phyloP scores from a whole-genome alignment of 2,888 invertebrate species.

The Octonoba sinensis region DNA sequence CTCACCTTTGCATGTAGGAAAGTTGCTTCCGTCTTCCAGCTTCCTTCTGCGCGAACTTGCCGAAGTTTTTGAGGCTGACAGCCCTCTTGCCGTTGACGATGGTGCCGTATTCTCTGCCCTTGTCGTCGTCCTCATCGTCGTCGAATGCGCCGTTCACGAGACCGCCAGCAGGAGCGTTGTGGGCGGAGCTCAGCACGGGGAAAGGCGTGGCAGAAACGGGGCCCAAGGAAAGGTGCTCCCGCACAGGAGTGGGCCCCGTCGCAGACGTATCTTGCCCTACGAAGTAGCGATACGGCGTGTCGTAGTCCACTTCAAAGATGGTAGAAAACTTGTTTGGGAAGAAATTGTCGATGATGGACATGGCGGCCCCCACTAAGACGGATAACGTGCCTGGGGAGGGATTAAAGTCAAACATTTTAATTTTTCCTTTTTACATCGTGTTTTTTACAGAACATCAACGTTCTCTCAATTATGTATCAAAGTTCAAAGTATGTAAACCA shows the following conservation, averaged over 20 bases:
- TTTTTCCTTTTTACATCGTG: neutral
- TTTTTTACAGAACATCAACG: neutral
- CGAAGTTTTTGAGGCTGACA: slow-evolving; percentile 65
- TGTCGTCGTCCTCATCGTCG: slow-evolving; percentile 35
- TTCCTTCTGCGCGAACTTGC: slow-evolving; percentile 64
- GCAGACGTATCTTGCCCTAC: slow-evolving; percentile 63
- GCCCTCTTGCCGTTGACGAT: slow-evolving; percentile 67
- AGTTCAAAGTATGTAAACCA: too few relatives aligned
- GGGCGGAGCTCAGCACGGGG: neutral
- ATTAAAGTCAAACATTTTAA: neutral
- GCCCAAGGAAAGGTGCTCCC: slow-evolving; percentile 15
- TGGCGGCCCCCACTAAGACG: slow-evolving; percentile 82
- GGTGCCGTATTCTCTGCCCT: slow-evolving; percentile 56
- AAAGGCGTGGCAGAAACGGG: neutral
- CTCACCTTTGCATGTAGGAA: slow-evolving; percentile 55
- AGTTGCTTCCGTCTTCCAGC: slow-evolving; percentile 52
- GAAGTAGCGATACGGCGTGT: slow-evolving; percentile 82
- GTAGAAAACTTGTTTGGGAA: slow-evolving; percentile 93
- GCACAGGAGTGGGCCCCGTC: slow-evolving; percentile 18
- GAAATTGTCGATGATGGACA: slow-evolving; percentile 85
- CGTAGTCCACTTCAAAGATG: slow-evolving; percentile 90
- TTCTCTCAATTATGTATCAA: too few relatives aligned
- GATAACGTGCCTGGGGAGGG: slow-evolving; percentile 79
- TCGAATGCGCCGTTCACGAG: slow-evolving; percentile 52
- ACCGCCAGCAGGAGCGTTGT: slow-evolving; percentile 21